Evolutionary conservation across 2,888 invertebrate species (phyloP).

Genomic region (Aspidiotus destructor): DNA sequence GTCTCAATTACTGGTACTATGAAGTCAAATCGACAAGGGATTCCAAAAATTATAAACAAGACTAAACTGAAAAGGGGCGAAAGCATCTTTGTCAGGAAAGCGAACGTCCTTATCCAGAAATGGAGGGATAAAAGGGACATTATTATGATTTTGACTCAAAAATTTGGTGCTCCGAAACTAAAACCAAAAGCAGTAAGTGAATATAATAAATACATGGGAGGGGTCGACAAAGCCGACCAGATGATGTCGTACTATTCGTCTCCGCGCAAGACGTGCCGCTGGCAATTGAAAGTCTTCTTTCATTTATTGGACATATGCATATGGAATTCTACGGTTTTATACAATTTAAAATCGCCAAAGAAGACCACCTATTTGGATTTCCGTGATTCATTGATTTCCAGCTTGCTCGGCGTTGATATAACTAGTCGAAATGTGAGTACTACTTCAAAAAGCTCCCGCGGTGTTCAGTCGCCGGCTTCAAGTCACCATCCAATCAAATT

Average conservation of each 20-base stretch:
- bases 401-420: not conserved
- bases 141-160: constrained; percentile 5
- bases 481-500: not conserved
- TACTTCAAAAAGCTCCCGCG: not conserved
- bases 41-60: constrained; percentile 2
- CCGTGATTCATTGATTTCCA: constrained; percentile 4
- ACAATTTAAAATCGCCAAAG: not conserved
- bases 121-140: constrained; percentile 8
- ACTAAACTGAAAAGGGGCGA: constrained; percentile 9
- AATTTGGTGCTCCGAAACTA: not conserved
- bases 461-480: not conserved
- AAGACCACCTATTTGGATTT: constrained; percentile 15
- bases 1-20: constrained; percentile 7
- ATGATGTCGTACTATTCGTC: constrained; percentile 8
- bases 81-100: not conserved
- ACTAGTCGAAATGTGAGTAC: not conserved
- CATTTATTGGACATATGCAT: constrained; percentile 6
- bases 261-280: constrained; percentile 5
- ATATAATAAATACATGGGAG: constrained; percentile 14
- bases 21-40: not conserved
- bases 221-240: constrained; percentile 8
- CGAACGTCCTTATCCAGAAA: constrained; percentile 5
- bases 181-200: constrained; percentile 5
- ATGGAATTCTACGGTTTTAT: constrained; percentile 5
- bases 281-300: constrained; percentile 11